Conservation (phyloP, 1,140 invertebrate genomes). For the Apocrypta bakeri region DNA sequence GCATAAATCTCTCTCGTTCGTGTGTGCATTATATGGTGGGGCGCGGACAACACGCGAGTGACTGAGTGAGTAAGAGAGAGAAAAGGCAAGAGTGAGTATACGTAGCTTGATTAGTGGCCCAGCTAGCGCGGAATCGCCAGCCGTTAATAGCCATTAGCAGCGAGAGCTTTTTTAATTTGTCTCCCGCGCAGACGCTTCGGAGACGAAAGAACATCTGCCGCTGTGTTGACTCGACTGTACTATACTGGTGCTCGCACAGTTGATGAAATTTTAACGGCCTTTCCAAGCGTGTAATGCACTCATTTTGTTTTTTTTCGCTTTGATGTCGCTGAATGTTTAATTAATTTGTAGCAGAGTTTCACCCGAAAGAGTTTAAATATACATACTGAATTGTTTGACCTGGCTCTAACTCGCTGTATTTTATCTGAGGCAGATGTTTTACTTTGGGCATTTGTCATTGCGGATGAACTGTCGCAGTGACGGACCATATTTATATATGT, state of each 20-base stretch:
- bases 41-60: slow-evolving; percentile 30
- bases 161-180: slow-evolving; percentile 66
- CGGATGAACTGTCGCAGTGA: too few relatives aligned
- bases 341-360: not conserved
- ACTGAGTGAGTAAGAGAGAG: not conserved
- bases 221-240: not conserved
- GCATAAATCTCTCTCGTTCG: slow-evolving; percentile 68
- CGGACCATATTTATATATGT: too few relatives aligned
- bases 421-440: not conserved
- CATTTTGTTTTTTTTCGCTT: not conserved
- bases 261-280: slow-evolving; percentile 5
- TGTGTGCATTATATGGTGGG: slow-evolving; percentile 46
- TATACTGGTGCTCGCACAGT: not conserved
- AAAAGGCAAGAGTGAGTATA: not conserved
- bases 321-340: slow-evolving; percentile 15
- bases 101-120: slow-evolving; percentile 52
- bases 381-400: not conserved
- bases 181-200: slow-evolving; percentile 46
- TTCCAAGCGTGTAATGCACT: not conserved
- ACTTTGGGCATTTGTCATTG: not conserved
- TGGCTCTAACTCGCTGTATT: not conserved
- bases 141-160: slow-evolving; percentile 69
- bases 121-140: slow-evolving; percentile 28
- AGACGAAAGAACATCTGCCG: not conserved
- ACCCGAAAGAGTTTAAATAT: not conserved